Evolutionary conservation across 2,888 invertebrate species (phyloP), one percentile per base, ranked within the genome.

Genomic region (Rambutsinella grinnellia): DNA sequence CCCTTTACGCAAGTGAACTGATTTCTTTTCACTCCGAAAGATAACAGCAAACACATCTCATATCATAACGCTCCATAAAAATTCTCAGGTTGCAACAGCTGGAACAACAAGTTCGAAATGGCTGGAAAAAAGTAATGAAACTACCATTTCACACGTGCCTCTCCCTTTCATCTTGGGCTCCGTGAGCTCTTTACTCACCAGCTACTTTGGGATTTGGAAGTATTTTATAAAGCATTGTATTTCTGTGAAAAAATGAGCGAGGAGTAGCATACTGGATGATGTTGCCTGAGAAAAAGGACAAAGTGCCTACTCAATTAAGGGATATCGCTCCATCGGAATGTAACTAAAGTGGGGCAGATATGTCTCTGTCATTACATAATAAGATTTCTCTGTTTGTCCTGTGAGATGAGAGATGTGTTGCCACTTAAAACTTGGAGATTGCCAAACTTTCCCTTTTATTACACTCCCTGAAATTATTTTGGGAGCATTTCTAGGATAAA

Each of bases 51-150:
- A n/a, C n/a, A n/a, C n/a, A n/a, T n/a, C n/a, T n/a, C n/a, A n/a
- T n/a, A n/a, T n/a, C n/a, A n/a, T n/a, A n/a, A n/a, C n/a, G n/a
- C n/a, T n/a, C n/a, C n/a, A n/a, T n/a, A n/a, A n/a, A n/a, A n/a
- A n/a, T n/a, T n/a, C n/a, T n/a, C n/a, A n/a, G n/a, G n/a, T n/a
- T n/a, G 54, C 36, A 60, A 26, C 68, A 68, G 68, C 68, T 68
- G 68, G 36, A 68, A 67, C 17, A 57, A 68, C 58, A 68, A 26
- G 46, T 36, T 13, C 36, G 36, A 13, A 36, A 47, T 49, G n/a
- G n/a, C n/a, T 23, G 46, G 23, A 68, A 57, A 46, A 28, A 15
- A n/a, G 21, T 47, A 68, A 68, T 68, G 68, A 68, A 68, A 68
- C 51, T 28, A 49, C 58, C 36, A 51, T 49, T 36, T 57, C 24